A percentile compares a stretch with the other conserved stretches of the same genome.
Conservation (phyloP, 2,797 vertebrate genomes). For the Buphagus erythrorhynchus region DNA sequence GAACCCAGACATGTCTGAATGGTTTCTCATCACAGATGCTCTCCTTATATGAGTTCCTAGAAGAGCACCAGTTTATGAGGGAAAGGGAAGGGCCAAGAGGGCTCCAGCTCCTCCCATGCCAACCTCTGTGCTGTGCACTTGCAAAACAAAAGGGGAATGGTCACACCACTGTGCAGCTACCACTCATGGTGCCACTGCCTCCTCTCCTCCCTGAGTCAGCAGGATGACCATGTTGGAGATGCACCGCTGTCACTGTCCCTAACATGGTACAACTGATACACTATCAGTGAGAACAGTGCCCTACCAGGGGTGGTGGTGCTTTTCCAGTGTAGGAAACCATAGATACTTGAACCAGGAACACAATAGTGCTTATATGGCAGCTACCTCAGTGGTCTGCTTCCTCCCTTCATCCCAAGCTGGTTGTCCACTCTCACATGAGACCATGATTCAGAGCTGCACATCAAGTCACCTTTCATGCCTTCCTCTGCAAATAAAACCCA, state of each 20-base stretch:
- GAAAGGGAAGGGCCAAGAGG: not conserved
- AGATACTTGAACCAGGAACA: not conserved
- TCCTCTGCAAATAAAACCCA: slow-evolving; percentile 7
- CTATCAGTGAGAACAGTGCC: not conserved
- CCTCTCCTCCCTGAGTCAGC: not conserved
- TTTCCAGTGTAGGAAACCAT: not conserved
- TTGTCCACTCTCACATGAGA: not conserved
- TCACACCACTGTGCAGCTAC: not conserved
- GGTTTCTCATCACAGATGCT: not conserved
- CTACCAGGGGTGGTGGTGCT: not conserved
- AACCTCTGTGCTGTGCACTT: not conserved
- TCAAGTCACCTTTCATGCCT: not conserved
- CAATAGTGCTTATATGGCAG: not conserved
- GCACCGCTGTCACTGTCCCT: not conserved
- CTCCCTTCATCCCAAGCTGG: not conserved
- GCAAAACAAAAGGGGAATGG: not conserved
- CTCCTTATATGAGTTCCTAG: not conserved
- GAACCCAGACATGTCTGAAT: rapidly evolving
- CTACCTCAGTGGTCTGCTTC: not conserved
- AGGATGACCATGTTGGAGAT: not conserved
- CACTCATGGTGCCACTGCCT: not conserved
- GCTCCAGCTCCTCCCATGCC: not conserved
- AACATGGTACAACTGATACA: too few relatives aligned
- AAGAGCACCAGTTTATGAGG: not conserved
- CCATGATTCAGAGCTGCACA: not conserved